Evolutionary conservation across 2,797 vertebrate genomes (phyloP), one percentile per base, ranked within the genome.

Genomic region (Pseudotriccus pelzelni): DNA sequence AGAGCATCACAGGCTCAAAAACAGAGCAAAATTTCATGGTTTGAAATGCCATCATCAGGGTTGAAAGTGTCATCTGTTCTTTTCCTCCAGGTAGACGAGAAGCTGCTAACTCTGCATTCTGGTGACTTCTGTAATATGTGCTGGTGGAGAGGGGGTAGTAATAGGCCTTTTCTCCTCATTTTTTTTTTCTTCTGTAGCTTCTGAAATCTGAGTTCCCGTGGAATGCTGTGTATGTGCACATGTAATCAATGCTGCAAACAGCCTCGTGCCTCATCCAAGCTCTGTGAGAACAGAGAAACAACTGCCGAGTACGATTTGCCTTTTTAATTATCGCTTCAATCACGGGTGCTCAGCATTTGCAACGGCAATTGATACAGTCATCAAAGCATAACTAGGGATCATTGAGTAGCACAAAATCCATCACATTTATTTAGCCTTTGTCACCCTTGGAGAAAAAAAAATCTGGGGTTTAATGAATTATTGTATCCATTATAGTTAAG

Each of bases 281-380:
- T 87, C 86, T 89, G 2, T 39, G 74, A 27, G 66, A 67, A 43
- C 5, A 84, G 60, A 70, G 72, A 36, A 90, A 36, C 37, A 53
- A 50, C 69, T 68, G 67, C 60, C 0, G 6, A 75, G 8, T 63
- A 18, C 2, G 5, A 80, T 81, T 96, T 87, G 90, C 80, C 76
- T 88, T 93, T 91, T 92, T 94, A 94, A 94, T 96, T 95, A 94
- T 81, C 6, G 1, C 41, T 94, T 87, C 88, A 84, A 34, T 92
- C 82, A 44, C 6, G 68, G 39, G 20, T 88, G 70, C 90, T 97
- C 93, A 73, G 68, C 62, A 60, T 95, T 80, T 86, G 78, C 91
- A 90, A 86, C 69, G 60, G 79, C 86, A 91, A 95, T 96, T 87
- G 7, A 87, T 97, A 83, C 77, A 92, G 90, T 92, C 86, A 93